A percentile compares a stretch with the other conserved stretches of the same genome.
Conservation (phyloP, 2,888 invertebrate genomes). For the Aromia moschata region DNA sequence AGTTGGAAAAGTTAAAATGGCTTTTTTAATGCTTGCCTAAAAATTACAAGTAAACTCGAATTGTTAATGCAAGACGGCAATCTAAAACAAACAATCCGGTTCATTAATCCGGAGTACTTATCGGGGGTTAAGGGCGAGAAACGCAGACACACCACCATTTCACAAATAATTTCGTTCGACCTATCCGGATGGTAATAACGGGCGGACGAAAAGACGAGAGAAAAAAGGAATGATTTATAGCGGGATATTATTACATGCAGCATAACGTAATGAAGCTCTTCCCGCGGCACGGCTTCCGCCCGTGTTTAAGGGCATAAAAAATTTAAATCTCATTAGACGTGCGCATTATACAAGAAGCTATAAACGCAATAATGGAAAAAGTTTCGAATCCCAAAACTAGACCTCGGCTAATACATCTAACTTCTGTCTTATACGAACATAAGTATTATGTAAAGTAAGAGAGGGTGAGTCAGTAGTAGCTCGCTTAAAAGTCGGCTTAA, state of each 20-base stretch:
- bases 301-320: background rate
- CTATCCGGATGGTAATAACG: too few species aligned
- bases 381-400: conserved; percentile 15
- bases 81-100: too few species aligned
- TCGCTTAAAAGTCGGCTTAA: conserved; percentile 34
- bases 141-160: too few species aligned
- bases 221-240: too few species aligned
- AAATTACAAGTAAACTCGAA: background rate
- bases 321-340: conserved; percentile 18
- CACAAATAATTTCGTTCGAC: too few species aligned
- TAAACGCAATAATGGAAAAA: conserved; percentile 17
- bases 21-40: background rate
- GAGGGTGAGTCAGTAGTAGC: conserved; percentile 22
- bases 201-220: too few species aligned
- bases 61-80: too few species aligned
- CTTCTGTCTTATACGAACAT: conserved; percentile 13
- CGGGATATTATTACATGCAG: too few species aligned
- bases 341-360: conserved; percentile 7
- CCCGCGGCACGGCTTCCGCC: too few species aligned
- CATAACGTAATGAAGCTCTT: too few species aligned
- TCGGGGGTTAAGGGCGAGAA: too few species aligned
- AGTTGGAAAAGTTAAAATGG: conserved; percentile 4
- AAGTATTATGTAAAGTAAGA: conserved; percentile 31
- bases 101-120: too few species aligned
- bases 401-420: conserved; percentile 3